Conservation (phyloP, 1,140 invertebrate genomes). For the Wiebesia pumilae region DNA sequence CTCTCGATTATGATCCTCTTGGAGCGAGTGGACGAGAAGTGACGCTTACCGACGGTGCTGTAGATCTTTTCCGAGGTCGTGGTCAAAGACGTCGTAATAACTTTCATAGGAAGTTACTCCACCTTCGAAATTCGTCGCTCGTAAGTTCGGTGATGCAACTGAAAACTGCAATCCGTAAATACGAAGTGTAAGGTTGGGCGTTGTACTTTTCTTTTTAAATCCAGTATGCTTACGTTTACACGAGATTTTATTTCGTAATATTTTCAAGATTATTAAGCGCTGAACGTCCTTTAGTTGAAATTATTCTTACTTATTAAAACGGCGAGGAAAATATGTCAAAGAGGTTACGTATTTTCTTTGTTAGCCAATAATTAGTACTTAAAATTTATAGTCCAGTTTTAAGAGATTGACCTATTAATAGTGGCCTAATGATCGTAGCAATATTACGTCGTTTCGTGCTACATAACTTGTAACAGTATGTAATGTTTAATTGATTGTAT, state of each 20-base stretch:
- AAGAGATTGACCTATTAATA: too few species aligned
- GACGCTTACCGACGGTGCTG: conserved; percentile 78
- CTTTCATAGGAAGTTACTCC: conserved; percentile 71
- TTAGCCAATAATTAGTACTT: not conserved
- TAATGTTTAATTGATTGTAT: too few species aligned
- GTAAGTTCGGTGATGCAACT: conserved; percentile 66
- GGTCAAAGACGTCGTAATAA: conserved; percentile 73
- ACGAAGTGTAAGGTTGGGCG: not conserved
- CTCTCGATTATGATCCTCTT: conserved; percentile 81
- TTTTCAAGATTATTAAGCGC: not conserved
- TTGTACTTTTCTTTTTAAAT: not conserved
- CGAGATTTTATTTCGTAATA: not conserved
- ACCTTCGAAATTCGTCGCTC: conserved; percentile 64
- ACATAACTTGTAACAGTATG: too few species aligned
- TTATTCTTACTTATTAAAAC: not conserved
- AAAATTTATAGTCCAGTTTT: too few species aligned
- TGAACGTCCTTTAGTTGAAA: not conserved
- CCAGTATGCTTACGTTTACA: not conserved
- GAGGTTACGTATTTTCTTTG: not conserved
- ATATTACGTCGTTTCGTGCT: too few species aligned
- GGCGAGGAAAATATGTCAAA: not conserved
- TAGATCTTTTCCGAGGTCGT: conserved; percentile 79
- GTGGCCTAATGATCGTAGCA: too few species aligned
- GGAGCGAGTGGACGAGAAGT: conserved; percentile 78
- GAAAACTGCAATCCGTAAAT: conserved; percentile 72